Base-by-base conservation (phyloP, 1,140 invertebrate species). In the Sycophila sp. region DNA sequence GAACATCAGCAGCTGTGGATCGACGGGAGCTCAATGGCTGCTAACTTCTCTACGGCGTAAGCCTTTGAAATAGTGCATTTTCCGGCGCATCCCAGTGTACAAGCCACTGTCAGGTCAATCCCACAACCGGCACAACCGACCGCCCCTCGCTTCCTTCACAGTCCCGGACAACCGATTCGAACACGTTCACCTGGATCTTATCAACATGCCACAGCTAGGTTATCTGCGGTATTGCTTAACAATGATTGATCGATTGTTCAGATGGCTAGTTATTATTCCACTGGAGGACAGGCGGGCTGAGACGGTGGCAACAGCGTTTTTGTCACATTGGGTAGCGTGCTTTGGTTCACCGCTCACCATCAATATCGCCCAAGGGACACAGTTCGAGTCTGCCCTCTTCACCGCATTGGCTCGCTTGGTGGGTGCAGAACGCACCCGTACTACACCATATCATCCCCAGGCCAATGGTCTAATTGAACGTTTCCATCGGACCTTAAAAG, bases 401-500 rank as follows among this genome's bases (percentile, higher is more conserved):
- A 22, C 24, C 11, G 26, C 24, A n/a, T 22, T 67, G 1, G 28
- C 13, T 0, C n/a, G n/a, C n/a, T n/a, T n/a, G n/a, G n/a, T n/a
- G n/a, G n/a, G n/a, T n/a, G n/a, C n/a, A n/a, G n/a, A 28, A 24
- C 13, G 28, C n/a, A 30, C 42, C 13, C 36, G 53, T 0, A 72
- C 59, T n/a, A 63, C 74, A 7, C 22, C 74, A 8, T 75, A 77
- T 56, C 74, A 77, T 26, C 72, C 74, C 4, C 38, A 58, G 19
- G 59, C 74, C 3, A 77, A 77, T 40, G 73, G 72, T 2, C 19
- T n/a, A n/a, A n/a, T n/a, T n/a, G n/a, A n/a, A n/a, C n/a, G n/a
- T n/a, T n/a, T n/a, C n/a, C n/a, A n/a, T 64, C 28, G 74, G 13
- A 49, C 45, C 7, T 64, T 75, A 6, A 76, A 76, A 34, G 63